phyloP scores from a whole-genome alignment of 2,113 vertebrate genomes.

The Hemiprocne comata region DNA sequence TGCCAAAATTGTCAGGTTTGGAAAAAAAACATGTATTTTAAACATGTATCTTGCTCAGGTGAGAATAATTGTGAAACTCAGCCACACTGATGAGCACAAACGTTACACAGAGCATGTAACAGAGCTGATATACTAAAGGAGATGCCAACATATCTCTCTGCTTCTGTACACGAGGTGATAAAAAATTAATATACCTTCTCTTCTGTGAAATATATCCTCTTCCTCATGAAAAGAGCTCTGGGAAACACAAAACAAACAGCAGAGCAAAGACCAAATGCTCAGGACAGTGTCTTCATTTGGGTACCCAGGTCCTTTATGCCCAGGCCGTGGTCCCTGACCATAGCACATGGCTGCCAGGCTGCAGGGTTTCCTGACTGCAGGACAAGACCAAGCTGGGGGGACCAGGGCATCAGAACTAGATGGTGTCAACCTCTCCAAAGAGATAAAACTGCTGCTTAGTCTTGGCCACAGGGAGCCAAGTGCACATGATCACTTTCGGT shows the following conservation, averaged over 20 bases:
- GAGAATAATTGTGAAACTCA: neutral
- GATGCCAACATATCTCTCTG: neutral
- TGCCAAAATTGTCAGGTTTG: neutral
- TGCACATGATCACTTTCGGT: neutral
- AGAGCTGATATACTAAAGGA: neutral
- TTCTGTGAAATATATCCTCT: neutral
- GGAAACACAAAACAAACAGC: neutral
- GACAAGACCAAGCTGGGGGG: neutral
- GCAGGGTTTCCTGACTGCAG: neutral
- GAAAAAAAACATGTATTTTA: neutral
- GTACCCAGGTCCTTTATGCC: neutral
- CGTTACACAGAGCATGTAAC: neutral
- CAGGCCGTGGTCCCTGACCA: rapidly evolving
- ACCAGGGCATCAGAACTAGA: neutral
- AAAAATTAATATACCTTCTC: neutral
- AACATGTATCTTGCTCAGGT: neutral
- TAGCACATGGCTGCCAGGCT: neutral
- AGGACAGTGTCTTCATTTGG: neutral
- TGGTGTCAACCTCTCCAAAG: neutral
- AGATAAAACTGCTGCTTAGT: neutral
- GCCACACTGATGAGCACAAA: neutral
- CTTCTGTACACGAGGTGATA: neutral
- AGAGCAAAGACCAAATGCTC: neutral
- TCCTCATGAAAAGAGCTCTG: neutral
- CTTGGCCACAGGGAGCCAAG: neutral